These are phyloP conservation scores for Nestor notabilis DNA, from an alignment of 2,113 vertebrate genomes.

Conservation along the genomic window DNA sequence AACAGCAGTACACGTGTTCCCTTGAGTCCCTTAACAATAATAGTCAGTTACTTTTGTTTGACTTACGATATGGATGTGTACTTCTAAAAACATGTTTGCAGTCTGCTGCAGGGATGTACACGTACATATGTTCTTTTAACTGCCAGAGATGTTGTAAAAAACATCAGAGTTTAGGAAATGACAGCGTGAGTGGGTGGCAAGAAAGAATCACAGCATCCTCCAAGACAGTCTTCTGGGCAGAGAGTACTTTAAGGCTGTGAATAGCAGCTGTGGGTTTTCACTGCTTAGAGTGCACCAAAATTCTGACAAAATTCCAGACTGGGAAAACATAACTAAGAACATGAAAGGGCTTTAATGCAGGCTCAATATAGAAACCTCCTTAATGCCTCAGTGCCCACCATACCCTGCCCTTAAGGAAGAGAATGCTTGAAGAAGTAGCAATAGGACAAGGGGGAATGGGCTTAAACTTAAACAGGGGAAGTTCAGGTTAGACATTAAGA, in stretches of 20 bases:
- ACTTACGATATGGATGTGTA: neutral
- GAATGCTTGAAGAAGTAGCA: neutral
- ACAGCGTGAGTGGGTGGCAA: neutral
- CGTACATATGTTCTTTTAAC: neutral
- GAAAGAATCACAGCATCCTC: neutral
- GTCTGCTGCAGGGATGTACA: neutral
- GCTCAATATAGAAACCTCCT: neutral
- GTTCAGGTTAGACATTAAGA: neutral
- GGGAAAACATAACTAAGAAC: neutral
- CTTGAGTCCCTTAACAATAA: neutral
- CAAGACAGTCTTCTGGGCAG: neutral
- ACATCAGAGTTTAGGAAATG: conserved; percentile 34
- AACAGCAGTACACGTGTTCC: neutral
- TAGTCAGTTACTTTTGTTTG: neutral
- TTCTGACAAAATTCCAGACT: neutral
- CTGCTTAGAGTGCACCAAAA: neutral
- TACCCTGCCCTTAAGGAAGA: neutral
- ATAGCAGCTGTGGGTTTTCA: neutral
- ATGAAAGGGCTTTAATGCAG: neutral
- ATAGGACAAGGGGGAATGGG: neutral
- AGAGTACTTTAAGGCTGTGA: neutral
- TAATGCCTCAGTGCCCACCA: neutral
- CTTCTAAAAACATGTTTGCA: neutral
- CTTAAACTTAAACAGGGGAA: neutral
- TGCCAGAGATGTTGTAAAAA: neutral